These are phyloP conservation scores for Catharus ustulatus DNA, from an alignment of 2,797 vertebrate species.

Conservation along the genomic window DNA sequence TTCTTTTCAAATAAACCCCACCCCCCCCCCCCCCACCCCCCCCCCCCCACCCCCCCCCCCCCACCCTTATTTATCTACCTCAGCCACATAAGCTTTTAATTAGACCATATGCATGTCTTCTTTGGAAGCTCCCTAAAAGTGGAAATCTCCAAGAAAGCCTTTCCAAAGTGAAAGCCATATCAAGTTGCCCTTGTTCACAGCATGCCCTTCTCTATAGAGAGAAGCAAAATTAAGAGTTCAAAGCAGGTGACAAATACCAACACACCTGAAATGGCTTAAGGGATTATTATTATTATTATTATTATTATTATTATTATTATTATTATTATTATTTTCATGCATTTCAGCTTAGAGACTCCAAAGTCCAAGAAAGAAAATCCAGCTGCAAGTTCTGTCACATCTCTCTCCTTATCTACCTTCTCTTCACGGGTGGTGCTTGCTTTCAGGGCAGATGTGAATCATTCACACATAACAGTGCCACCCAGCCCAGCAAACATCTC, in stretches of 20 bases:
- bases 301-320: not conserved
- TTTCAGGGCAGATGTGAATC: slow-evolving; percentile 14
- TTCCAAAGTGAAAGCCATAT: slow-evolving; percentile 24
- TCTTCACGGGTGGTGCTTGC: not conserved
- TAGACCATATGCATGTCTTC: not conserved
- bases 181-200: not conserved
- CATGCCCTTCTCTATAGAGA: not conserved
- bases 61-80: slow-evolving; percentile 4
- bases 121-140: not conserved
- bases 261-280: slow-evolving; percentile 38
- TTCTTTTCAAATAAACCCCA: slow-evolving; percentile 19
- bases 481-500: not conserved
- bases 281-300: not conserved
- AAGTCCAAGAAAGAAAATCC: not conserved
- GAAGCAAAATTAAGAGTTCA: slow-evolving; percentile 32
- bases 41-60: no score
- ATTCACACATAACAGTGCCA: not conserved
- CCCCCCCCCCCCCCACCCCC: no score
- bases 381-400: not conserved
- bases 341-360: not conserved
- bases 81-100: slow-evolving; percentile 51
- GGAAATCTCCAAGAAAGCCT: slow-evolving; percentile 22
- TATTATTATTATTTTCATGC: not conserved
- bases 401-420: not conserved
- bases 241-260: not conserved